Evolutionary conservation across 1,140 invertebrate genomes (phyloP).

Genomic region (Ceratosolen fusciceps): DNA sequence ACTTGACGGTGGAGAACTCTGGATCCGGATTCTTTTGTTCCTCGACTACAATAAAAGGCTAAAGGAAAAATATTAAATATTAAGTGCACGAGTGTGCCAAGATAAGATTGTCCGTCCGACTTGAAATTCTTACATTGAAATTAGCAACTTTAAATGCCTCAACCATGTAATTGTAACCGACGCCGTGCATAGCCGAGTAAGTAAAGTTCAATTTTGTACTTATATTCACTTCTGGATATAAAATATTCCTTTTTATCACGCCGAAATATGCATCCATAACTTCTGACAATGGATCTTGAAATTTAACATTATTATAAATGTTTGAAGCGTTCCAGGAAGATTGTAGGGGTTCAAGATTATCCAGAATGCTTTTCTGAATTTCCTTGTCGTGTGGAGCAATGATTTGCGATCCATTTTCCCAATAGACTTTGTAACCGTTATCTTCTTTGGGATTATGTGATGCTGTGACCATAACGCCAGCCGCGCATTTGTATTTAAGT

Average conservation of each 20-base stretch:
- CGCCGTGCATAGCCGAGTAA: slow-evolving; percentile 98
- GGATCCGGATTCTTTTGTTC: slow-evolving; percentile 93
- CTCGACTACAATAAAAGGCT: slow-evolving; percentile 83
- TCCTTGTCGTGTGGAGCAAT: slow-evolving; percentile 91
- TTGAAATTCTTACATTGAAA: slow-evolving; percentile 76
- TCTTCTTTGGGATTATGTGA: slow-evolving; percentile 99
- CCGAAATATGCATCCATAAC: slow-evolving; percentile 79
- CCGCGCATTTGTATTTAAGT: slow-evolving; percentile 77
- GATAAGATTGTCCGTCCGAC: not conserved
- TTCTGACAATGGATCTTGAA: slow-evolving; percentile 74
- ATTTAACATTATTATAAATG: slow-evolving; percentile 68
- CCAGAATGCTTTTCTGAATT: slow-evolving; percentile 86
- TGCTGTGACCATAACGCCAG: slow-evolving; percentile 96
- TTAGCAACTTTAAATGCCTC: slow-evolving; percentile 83
- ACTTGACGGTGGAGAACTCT: slow-evolving; percentile 96
- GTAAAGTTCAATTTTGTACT: slow-evolving; percentile 80
- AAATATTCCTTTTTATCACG: slow-evolving; percentile 72
- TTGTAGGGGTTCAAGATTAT: slow-evolving; percentile 81
- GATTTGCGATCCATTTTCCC: slow-evolving; percentile 96
- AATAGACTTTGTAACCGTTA: slow-evolving; percentile 99
- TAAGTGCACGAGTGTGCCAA: not conserved
- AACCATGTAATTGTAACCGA: slow-evolving; percentile 87
- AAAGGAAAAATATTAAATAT: slow-evolving; percentile 46
- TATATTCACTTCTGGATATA: slow-evolving; percentile 75
- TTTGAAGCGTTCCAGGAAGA: slow-evolving; percentile 78